phyloP scores from a whole-genome alignment of 2,797 vertebrate genomes.

The Crax fasciolata region DNA sequence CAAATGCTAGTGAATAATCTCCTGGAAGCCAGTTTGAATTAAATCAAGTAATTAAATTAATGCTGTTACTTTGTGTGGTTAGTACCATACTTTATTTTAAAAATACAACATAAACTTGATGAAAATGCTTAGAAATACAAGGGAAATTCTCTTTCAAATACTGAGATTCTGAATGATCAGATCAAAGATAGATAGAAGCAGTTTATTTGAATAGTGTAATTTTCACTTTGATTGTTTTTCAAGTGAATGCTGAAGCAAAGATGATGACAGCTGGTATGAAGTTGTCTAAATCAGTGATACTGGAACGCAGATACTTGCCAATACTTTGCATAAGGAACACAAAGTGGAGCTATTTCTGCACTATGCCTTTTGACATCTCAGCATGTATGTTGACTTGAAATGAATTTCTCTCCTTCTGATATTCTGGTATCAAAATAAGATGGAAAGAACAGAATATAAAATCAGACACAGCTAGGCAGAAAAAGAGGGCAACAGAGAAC shows the following conservation, averaged over 20 bases:
- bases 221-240: conserved; percentile 50
- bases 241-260: background rate
- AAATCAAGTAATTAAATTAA: background rate
- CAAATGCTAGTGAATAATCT: background rate
- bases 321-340: conserved; percentile 47
- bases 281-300: conserved; percentile 54
- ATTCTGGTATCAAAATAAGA: conserved; percentile 55
- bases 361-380: conserved; percentile 51
- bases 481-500: background rate
- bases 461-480: background rate
- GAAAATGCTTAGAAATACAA: conserved; percentile 13
- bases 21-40: background rate
- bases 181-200: conserved; percentile 23
- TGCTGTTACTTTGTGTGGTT: background rate
- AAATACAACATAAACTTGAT: background rate
- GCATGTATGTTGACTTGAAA: background rate
- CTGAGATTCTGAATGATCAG: background rate
- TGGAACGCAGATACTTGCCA: conserved; percentile 30
- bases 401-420: background rate
- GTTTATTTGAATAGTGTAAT: conserved; percentile 45
- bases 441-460: conserved; percentile 11
- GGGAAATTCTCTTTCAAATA: conserved; percentile 8
- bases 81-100: background rate
- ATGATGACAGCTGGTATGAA: conserved; percentile 56
- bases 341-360: conserved; percentile 46